A percentile compares a stretch with the other conserved stretches of the same genome.
Evolutionary conservation across 2,888 invertebrate species (phyloP).

Genomic region (Sisyra nigra): DNA sequence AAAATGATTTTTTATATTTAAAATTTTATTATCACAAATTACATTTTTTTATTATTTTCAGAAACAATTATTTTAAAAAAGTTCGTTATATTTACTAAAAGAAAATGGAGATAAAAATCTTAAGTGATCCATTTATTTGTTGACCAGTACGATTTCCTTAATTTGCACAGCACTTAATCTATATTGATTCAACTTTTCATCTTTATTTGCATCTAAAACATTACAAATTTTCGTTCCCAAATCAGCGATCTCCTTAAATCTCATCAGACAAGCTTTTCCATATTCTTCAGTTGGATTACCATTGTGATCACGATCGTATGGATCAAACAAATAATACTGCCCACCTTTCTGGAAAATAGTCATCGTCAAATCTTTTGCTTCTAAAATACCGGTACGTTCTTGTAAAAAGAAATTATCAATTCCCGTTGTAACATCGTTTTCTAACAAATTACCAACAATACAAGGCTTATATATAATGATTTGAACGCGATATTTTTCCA

Average conservation of each 20-base stretch:
- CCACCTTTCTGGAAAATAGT: constrained; percentile 34
- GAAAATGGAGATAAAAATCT: no score
- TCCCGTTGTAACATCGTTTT: constrained; percentile 23
- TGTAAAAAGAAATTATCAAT: constrained; percentile 39
- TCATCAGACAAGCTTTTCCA: constrained; percentile 17
- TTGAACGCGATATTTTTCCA: constrained; percentile 32
- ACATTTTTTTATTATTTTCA: no score
- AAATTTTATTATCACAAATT: no score
- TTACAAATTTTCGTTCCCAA: constrained; percentile 15
- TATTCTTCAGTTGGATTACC: constrained; percentile 19
- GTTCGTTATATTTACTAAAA: no score
- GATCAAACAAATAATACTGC: constrained; percentile 44
- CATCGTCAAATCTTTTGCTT: constrained; percentile 32
- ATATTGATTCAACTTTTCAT: background rate
- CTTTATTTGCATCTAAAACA: constrained; percentile 13
- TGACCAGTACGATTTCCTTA: constrained; percentile 2
- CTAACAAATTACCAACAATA: constrained; percentile 23
- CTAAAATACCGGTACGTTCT: constrained; percentile 37
- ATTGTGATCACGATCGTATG: constrained; percentile 35
- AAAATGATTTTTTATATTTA: no score
- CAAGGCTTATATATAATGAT: constrained; percentile 28
- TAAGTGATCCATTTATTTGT: background rate
- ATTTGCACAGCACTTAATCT: constrained; percentile 3
- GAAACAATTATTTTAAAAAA: no score
- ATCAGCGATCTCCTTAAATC: constrained; percentile 14